Percentiles rank a stretch among this genome's conserved stretches.
phyloP scores from a whole-genome alignment of 2,797 vertebrate genomes.

The Nannoperca obscura region DNA sequence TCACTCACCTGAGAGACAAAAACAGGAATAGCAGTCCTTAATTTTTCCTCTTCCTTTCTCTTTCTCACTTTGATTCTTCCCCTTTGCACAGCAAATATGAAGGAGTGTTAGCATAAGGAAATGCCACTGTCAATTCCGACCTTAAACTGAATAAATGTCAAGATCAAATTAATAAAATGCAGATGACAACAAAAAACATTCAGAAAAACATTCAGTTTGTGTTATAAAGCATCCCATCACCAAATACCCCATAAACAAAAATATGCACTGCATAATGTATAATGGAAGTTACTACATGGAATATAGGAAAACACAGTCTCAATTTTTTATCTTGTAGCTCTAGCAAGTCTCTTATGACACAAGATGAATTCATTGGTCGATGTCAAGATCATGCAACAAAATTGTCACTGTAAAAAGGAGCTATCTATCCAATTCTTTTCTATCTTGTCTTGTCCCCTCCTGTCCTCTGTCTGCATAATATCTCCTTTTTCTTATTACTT shows the following conservation, averaged over 20 bases:
- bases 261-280: conserved; percentile 17
- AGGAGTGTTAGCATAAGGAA: conserved; percentile 89
- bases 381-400: conserved; percentile 30
- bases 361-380: conserved; percentile 12
- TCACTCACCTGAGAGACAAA: conserved; percentile 99
- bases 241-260: conserved; percentile 56
- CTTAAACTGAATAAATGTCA: conserved; percentile 84
- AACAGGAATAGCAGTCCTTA: conserved; percentile 94
- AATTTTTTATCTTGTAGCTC: conserved; percentile 20
- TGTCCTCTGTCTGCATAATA: background rate
- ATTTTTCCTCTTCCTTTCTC: conserved; percentile 93
- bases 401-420: background rate
- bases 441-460: background rate
- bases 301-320: conserved; percentile 37
- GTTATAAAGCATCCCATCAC: conserved; percentile 67
- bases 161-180: conserved; percentile 76
- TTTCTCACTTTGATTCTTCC: conserved; percentile 92
- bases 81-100: conserved; percentile 92
- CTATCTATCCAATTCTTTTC: background rate
- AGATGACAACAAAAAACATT: conserved; percentile 72
- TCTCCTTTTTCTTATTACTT: conserved; percentile 2
- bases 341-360: conserved; percentile 26
- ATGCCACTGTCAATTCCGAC: conserved; percentile 82
- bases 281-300: conserved; percentile 42
- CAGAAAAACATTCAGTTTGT: conserved; percentile 68